Evolutionary conservation across 1,140 invertebrate genomes (phyloP).

Genomic region (Dendroctonus valens): DNA sequence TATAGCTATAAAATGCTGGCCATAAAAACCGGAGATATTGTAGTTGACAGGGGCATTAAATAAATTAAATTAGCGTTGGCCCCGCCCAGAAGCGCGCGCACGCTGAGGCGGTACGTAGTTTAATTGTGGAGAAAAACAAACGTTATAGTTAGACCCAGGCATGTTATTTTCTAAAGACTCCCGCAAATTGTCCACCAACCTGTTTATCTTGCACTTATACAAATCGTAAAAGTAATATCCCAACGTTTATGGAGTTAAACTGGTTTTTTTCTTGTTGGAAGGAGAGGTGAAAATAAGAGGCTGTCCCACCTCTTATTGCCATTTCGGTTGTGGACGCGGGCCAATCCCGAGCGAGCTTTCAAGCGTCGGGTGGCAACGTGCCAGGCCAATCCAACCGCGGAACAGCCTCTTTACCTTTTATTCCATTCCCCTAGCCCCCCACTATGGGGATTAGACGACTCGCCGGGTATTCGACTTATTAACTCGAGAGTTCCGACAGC

Average conservation of each 20-base stretch:
- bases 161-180: conserved; percentile 41
- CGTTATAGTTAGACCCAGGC: conserved; percentile 40
- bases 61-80: conserved; percentile 24
- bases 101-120: conserved; percentile 35
- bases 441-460: conserved; percentile 17
- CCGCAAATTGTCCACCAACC: conserved; percentile 40
- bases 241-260: conserved; percentile 43
- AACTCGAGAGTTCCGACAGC: conserved; percentile 45
- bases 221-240: conserved; percentile 46
- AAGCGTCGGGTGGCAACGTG: conserved; percentile 4
- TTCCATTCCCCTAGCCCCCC: conserved; percentile 14
- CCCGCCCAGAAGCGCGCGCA: conserved; percentile 39
- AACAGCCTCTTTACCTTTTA: conserved; percentile 21
- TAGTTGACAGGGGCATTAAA: conserved; percentile 34
- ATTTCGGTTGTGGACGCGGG: conserved; percentile 34
- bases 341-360: conserved; percentile 34
- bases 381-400: conserved; percentile 23
- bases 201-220: conserved; percentile 45
- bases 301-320: conserved; percentile 36
- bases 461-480: conserved; percentile 43
- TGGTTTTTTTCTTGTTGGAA: conserved; percentile 35
- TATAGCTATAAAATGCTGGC: conserved; percentile 25
- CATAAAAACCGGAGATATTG: conserved; percentile 31
- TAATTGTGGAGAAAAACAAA: conserved; percentile 38
- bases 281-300: conserved; percentile 41